phyloP scores from a whole-genome alignment of 2,888 invertebrate genomes.

The Bombyx huttoni region DNA sequence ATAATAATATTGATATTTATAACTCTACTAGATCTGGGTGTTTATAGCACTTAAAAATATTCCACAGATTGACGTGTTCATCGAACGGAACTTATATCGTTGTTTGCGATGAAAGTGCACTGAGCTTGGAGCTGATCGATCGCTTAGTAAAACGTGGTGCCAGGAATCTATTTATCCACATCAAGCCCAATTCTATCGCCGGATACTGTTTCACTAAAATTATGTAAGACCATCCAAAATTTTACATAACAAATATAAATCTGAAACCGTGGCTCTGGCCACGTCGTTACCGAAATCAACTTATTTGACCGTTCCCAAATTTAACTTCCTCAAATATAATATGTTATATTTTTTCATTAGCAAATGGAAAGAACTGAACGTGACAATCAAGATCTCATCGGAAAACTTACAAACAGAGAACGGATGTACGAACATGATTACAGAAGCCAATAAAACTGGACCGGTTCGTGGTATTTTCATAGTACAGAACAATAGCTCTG shows the following conservation, averaged over 20 bases:
- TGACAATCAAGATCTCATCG: slow-evolving; percentile 22
- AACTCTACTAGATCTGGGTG: too few species aligned
- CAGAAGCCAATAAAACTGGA: slow-evolving; percentile 27
- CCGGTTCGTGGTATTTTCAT: slow-evolving; percentile 33
- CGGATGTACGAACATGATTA: slow-evolving; percentile 23
- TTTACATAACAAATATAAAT: not conserved
- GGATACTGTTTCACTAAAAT: slow-evolving; percentile 20
- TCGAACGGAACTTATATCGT: slow-evolving; percentile 18
- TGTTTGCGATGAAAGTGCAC: slow-evolving; percentile 16
- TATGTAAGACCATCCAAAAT: slow-evolving; percentile 14
- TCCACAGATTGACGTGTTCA: slow-evolving; percentile 19
- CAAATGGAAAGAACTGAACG: slow-evolving; percentile 22
- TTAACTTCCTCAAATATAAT: not conserved
- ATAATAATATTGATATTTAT: slow-evolving; percentile 5
- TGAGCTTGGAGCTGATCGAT: slow-evolving; percentile 24
- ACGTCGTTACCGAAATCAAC: too few species aligned
- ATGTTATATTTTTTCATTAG: slow-evolving; percentile 8
- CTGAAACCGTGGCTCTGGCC: too few species aligned
- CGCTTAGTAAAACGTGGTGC: slow-evolving; percentile 20
- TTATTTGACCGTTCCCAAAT: too few species aligned
- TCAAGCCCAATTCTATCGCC: slow-evolving; percentile 11
- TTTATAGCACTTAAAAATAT: not conserved
- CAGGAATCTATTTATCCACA: slow-evolving; percentile 19
- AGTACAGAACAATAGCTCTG: slow-evolving; percentile 14
- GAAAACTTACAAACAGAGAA: slow-evolving; percentile 27